Conservation (phyloP, 2,888 invertebrate species). For the Ceriagrion tenellum region DNA sequence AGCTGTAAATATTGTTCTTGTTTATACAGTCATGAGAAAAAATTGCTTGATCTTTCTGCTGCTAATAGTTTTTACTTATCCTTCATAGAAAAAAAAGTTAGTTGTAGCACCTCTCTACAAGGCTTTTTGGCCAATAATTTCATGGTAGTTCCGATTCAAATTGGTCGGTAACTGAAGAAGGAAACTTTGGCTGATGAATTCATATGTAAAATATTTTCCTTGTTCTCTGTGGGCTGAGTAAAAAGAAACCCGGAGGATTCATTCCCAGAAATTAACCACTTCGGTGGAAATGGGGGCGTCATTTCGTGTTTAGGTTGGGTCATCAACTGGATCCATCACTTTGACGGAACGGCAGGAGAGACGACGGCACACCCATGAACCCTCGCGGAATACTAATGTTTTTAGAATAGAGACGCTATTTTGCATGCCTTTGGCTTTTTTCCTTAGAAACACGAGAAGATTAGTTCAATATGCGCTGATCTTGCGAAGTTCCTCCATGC, state of each 20-base stretch:
- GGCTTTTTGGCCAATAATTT: too few species aligned
- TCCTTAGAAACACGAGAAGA: background rate
- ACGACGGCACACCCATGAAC: background rate
- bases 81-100: too few species aligned
- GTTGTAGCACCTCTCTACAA: too few species aligned
- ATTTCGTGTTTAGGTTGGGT: background rate
- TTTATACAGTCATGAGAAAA: too few species aligned
- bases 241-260: background rate
- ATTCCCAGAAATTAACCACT: background rate
- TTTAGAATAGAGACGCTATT: background rate
- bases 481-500: too few species aligned
- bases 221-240: background rate
- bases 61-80: too few species aligned
- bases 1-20: too few species aligned
- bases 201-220: background rate
- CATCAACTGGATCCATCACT: background rate
- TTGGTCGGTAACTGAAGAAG: background rate
- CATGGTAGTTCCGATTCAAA: background rate
- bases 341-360: background rate
- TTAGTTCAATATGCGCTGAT: background rate
- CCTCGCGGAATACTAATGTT: background rate
- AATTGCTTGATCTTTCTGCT: too few species aligned
- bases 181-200: background rate
- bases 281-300: background rate
- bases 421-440: background rate